These are phyloP conservation scores for Aporophyla nigra DNA, from an alignment of 2,888 invertebrate species.

Conservation along the genomic window DNA sequence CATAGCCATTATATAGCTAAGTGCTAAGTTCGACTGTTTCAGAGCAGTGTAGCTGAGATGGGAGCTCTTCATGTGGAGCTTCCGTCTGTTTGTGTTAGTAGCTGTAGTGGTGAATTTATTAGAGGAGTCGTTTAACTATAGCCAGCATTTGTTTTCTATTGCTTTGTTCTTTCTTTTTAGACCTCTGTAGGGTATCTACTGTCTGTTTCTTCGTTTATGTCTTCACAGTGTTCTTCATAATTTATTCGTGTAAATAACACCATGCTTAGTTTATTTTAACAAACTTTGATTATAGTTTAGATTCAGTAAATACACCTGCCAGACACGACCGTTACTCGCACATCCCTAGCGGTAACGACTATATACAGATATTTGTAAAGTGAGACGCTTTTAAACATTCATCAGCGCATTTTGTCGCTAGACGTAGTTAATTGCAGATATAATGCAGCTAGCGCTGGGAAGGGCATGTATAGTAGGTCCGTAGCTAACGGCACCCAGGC, in stretches of 20 bases:
- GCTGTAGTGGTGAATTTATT: conserved; percentile 27
- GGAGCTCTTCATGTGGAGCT: conserved; percentile 29
- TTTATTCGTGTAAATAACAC: not conserved
- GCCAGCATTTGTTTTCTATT: conserved; percentile 1
- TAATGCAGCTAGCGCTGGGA: conserved; percentile 53
- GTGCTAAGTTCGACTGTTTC: conserved; percentile 48
- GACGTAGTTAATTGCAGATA: conserved; percentile 57
- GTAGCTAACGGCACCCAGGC: conserved; percentile 59
- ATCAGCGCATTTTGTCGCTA: conserved; percentile 48
- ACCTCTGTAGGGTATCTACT: not conserved
- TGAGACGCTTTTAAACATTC: conserved; percentile 46
- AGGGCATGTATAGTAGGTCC: conserved; percentile 53
- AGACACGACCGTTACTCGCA: conserved; percentile 10
- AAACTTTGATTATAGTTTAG: not conserved
- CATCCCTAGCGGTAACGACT: conserved; percentile 13
- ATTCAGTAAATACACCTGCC: not conserved
- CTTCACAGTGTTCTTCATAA: not conserved
- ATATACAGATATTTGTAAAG: conserved; percentile 31
- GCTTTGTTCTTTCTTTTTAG: conserved; percentile 8
- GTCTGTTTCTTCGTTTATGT: conserved; percentile 10
- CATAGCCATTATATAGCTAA: conserved; percentile 46
- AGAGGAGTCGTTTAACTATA: conserved; percentile 2
- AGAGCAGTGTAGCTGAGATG: conserved; percentile 40
- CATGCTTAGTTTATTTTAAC: not conserved
- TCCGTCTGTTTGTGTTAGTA: conserved; percentile 16